These are phyloP conservation scores for Agrypnia vestita DNA, from an alignment of 1,140 invertebrate genomes.

Conservation along the genomic window DNA sequence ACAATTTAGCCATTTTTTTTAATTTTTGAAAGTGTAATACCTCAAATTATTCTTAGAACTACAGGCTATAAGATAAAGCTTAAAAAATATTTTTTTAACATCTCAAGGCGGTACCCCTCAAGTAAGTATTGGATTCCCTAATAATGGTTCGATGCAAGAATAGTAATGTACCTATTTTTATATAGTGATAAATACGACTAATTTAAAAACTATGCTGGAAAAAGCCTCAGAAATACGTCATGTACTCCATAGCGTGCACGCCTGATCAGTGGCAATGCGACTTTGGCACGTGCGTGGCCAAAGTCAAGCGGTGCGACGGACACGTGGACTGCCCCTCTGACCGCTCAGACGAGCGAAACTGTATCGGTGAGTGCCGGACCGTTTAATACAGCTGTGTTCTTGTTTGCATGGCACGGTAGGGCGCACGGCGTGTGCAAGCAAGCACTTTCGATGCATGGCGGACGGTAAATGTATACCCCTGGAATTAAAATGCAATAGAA, in stretches of 20 bases:
- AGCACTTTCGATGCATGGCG: slow-evolving; percentile 84
- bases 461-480: slow-evolving; percentile 92
- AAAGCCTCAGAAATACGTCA: too few relatives aligned
- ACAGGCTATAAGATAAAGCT: too few relatives aligned
- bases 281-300: slow-evolving; percentile 77
- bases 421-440: slow-evolving; percentile 72
- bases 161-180: too few relatives aligned
- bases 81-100: too few relatives aligned
- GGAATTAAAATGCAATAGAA: slow-evolving; percentile 93
- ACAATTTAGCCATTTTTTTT: too few relatives aligned
- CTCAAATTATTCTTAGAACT: too few relatives aligned
- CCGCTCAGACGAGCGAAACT: slow-evolving; percentile 82
- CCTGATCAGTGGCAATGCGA: slow-evolving; percentile 77
- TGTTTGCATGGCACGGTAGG: slow-evolving; percentile 33
- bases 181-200: too few relatives aligned
- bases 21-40: too few relatives aligned
- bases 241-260: slow-evolving; percentile 70
- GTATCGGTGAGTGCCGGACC: slow-evolving; percentile 73
- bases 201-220: too few relatives aligned
- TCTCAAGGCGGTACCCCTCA: too few relatives aligned
- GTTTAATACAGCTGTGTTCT: slow-evolving; percentile 20
- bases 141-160: too few relatives aligned
- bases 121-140: too few relatives aligned
- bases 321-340: slow-evolving; percentile 79
- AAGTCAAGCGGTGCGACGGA: slow-evolving; percentile 77